These are phyloP conservation scores for Sipunculus nudus DNA, from an alignment of 2,888 invertebrate species.

Conservation along the genomic window DNA sequence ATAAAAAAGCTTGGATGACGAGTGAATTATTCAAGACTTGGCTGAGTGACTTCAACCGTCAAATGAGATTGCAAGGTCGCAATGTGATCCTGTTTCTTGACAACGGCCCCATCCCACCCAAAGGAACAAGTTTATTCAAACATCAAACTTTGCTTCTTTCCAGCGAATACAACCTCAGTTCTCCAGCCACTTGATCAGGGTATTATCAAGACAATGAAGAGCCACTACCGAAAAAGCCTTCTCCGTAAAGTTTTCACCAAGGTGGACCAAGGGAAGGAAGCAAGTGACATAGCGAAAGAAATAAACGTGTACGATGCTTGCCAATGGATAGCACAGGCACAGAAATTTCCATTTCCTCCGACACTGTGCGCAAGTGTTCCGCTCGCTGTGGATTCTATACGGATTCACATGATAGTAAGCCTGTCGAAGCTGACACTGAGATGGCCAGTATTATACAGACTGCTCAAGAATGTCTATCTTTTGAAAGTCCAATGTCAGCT, in stretches of 20 bases:
- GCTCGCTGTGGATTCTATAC: too few species aligned
- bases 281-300: too few species aligned
- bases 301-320: too few species aligned
- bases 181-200: slow-evolving; percentile 8
- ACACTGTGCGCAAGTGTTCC: too few species aligned
- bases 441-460: too few species aligned
- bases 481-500: too few species aligned
- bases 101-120: slow-evolving; percentile 2
- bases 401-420: too few species aligned
- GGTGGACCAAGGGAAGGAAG: too few species aligned
- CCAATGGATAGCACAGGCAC: too few species aligned
- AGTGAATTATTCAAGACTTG: background rate
- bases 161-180: background rate
- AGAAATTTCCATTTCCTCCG: too few species aligned
- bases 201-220: background rate
- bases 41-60: background rate
- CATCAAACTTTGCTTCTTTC: background rate
- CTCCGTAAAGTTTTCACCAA: background rate
- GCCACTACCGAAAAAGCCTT: background rate
- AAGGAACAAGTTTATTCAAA: background rate
- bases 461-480: too few species aligned
- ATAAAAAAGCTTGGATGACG: slow-evolving; percentile 11
- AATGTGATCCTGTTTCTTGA: slow-evolving; percentile 4
- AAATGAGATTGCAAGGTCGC: background rate
- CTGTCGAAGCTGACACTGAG: too few species aligned